Base-by-base conservation (phyloP, 1,140 invertebrate genomes). In the Antheraea mylitta region DNA sequence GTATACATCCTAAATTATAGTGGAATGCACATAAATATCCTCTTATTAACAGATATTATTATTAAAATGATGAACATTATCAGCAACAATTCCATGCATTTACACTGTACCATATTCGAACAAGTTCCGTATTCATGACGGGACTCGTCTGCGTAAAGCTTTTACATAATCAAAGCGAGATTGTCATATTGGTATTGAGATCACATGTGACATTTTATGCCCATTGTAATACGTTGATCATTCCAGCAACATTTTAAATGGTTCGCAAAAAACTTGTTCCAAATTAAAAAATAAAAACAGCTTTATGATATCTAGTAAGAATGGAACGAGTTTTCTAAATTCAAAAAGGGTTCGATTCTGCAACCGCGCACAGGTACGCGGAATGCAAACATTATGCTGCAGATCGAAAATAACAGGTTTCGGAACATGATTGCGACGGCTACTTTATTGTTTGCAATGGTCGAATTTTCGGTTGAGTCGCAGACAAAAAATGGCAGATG, bases 321-420 rank as follows among this genome's bases (percentile, higher is more conserved):
- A 75, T 68, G 22, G 71, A 81, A 79, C 79, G 13, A 59, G 79
- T 81, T 79, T 64, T 59, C 18, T 19, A 58, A 53, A 18, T 48
- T 18, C 22, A 13, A 53, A 48, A 60, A 64, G 66, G 73, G 68
- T 73, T 37, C 4, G 53, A 58, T 75, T 78, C 72, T 80, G 81
- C 79, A 83, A 58, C 16, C 61, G 70, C 75, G 80, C 77, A 77
- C 80, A 89, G 84, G 80, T 81, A 81, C 65, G 71, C 83, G 85
- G 80, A 86, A 85, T 83, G 85, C 87, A 85, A 84, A 87, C 80
- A 68, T 37, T 45, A 75, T 74, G 83, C 87, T 87, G 85, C 83
- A 84, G 76, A 78, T 73, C 64, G 72, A 68, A 63, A 72, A 71
- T 53, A 86, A 83, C 84, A 22, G 73, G 84, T 86, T 85, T 72